Conservation (phyloP, 2,888 invertebrate species). For the Melangyna quadrimaculata region DNA sequence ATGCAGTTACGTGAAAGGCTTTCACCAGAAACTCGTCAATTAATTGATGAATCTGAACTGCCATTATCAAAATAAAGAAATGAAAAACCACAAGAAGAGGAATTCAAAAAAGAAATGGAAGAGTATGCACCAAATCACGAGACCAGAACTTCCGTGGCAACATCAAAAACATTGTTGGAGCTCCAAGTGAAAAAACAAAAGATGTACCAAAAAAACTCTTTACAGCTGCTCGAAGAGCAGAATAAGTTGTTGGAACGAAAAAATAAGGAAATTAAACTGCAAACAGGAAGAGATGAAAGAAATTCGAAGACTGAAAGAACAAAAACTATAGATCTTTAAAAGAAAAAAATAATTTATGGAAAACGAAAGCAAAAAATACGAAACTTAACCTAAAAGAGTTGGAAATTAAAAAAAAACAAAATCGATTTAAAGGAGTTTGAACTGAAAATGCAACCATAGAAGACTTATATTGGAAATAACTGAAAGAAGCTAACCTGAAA, state of each 20-base stretch:
- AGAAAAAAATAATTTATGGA: too few relatives aligned
- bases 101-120: not conserved
- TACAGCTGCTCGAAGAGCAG: not conserved
- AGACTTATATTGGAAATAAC: too few relatives aligned
- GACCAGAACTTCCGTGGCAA: not conserved
- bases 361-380: too few relatives aligned
- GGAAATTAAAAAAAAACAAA: too few relatives aligned
- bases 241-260: not conserved
- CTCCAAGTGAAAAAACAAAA: not conserved
- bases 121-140: not conserved
- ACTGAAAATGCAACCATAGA: too few relatives aligned
- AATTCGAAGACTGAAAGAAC: too few relatives aligned
- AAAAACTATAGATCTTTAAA: too few relatives aligned
- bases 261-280: not conserved
- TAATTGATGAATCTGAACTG: not conserved
- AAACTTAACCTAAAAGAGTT: too few relatives aligned
- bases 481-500: too few relatives aligned
- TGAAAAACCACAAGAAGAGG: not conserved
- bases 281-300: not conserved
- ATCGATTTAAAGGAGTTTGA: too few relatives aligned
- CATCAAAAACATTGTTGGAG: not conserved
- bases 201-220: not conserved
- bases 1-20: not conserved
- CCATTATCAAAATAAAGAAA: not conserved
- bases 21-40: too few relatives aligned